A percentile compares a stretch with the other conserved stretches of the same genome.
phyloP scores from a whole-genome alignment of 2,888 invertebrate genomes.

The Ornithoptera priamus region DNA sequence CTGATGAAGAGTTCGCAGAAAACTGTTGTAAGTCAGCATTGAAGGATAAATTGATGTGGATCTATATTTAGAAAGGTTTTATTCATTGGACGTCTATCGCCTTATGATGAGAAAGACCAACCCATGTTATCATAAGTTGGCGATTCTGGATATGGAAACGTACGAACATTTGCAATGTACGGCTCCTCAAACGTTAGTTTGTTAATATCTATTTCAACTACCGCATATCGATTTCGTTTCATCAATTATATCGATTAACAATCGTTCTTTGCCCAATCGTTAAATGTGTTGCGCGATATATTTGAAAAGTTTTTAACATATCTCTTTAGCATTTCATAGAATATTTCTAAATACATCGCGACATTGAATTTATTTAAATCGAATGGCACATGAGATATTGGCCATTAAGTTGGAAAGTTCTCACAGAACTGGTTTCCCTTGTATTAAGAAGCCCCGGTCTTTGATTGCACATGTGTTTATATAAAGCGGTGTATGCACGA shows the following conservation, averaged over 20 bases:
- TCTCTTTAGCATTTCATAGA: conserved; percentile 10
- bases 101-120: too few relatives aligned
- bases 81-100: too few relatives aligned
- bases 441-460: not conserved
- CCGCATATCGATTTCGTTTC: conserved; percentile 11
- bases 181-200: too few relatives aligned
- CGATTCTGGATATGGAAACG: too few relatives aligned
- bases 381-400: conserved; percentile 13
- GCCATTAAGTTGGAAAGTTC: conserved; percentile 9
- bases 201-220: not conserved
- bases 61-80: too few relatives aligned
- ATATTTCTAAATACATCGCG: conserved; percentile 19
- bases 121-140: too few relatives aligned
- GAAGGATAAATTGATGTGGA: too few relatives aligned
- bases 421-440: conserved; percentile 15
- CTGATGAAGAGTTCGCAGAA: too few relatives aligned
- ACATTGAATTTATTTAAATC: conserved; percentile 25
- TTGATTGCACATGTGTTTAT: conserved; percentile 1
- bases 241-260: conserved; percentile 3
- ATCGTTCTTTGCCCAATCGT: conserved; percentile 12
- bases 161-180: too few relatives aligned
- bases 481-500: too few relatives aligned
- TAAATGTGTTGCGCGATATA: conserved; percentile 12
- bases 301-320: conserved; percentile 1
- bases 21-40: too few relatives aligned